A percentile compares a stretch with the other conserved stretches of the same genome.
phyloP scores from a whole-genome alignment of 2,797 vertebrate species.

The Malurus splendens region DNA sequence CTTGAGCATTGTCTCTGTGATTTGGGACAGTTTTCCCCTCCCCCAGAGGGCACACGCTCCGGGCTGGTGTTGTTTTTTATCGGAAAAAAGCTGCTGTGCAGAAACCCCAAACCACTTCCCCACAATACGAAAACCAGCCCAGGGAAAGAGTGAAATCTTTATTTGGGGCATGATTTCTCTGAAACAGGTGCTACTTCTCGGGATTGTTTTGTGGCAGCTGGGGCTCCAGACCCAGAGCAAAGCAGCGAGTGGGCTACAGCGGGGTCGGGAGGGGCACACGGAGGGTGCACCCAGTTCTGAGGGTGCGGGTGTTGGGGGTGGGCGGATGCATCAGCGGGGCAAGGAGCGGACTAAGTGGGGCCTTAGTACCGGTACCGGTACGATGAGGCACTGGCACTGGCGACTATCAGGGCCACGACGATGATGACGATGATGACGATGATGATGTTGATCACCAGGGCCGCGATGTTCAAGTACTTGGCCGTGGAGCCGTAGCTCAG shows the following conservation, averaged over 20 bases:
- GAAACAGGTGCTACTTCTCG: fast-evolving
- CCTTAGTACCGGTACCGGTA: fast-evolving
- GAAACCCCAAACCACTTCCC: background rate
- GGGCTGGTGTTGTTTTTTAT: fast-evolving
- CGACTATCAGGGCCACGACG: fast-evolving
- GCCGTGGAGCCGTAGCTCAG: conserved; percentile 31
- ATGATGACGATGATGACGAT: fast-evolving
- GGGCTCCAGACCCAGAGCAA: background rate
- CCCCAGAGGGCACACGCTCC: fast-evolving
- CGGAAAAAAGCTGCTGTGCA: fast-evolving
- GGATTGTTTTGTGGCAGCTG: background rate
- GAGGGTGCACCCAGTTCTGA: background rate
- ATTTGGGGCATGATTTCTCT: background rate
- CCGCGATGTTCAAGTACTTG: conserved; percentile 21
- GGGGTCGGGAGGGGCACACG: fast-evolving
- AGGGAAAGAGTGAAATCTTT: background rate
- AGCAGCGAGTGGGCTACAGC: background rate
- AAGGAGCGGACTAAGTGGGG: fast-evolving
- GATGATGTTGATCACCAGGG: background rate
- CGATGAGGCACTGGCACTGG: fast-evolving
- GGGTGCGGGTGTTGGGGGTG: fast-evolving
- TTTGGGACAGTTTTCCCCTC: background rate
- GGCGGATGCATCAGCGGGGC: fast-evolving
- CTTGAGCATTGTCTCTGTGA: fast-evolving
- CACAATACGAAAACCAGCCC: fast-evolving